Evolutionary conservation across 1,140 invertebrate genomes (phyloP), one percentile per base, ranked within the genome.

Genomic region (Zeugodacus cucurbitae): DNA sequence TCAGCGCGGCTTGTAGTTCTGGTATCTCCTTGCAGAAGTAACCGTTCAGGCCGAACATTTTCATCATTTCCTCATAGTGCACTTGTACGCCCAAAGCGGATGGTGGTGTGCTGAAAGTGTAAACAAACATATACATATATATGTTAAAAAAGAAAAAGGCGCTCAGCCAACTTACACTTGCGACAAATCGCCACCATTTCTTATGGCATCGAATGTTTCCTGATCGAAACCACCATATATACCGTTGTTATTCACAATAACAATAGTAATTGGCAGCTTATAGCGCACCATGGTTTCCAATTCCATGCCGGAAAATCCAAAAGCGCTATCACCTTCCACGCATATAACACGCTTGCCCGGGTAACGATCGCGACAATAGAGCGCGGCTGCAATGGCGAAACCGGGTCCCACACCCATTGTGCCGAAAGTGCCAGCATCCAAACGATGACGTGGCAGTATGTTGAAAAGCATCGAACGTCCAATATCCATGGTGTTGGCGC

Each of bases 401-500:
- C 98, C 98, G 3, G 97, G 95, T 26, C 98, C 98, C 87, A 99
- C 98, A 22, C 98, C 98, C 98, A 99, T 99, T 0, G 98, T 99
- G 26, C 98, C 98, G 94, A 99, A 99, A 20, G 98, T 98, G 22
- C 96, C 97, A n/a, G 97, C 97, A 93, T 98, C 98, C 41, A 98
- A 94, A 62, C 98, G 95, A 93, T 98, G 98, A 64, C 98, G 94
- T 0, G 98, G 97, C 82, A 96, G 93, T 87, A 95, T 94, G 91
- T 99, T 99, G 3, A 96, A 94, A 26, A 99, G 94, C 93, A 99
- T 96, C 0, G 98, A 96, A 70, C 98, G 95, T 3, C 98, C 98
- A 91, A 99, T 99, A 91, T 99, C 98, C 98, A 99, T 99, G 1
- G 98, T 99, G 93, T 99, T 99, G 17, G 98, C 98, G 62, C 98